Base-by-base conservation (phyloP, 2,113 vertebrate genomes). In the Melanostigma gelatinosum region DNA sequence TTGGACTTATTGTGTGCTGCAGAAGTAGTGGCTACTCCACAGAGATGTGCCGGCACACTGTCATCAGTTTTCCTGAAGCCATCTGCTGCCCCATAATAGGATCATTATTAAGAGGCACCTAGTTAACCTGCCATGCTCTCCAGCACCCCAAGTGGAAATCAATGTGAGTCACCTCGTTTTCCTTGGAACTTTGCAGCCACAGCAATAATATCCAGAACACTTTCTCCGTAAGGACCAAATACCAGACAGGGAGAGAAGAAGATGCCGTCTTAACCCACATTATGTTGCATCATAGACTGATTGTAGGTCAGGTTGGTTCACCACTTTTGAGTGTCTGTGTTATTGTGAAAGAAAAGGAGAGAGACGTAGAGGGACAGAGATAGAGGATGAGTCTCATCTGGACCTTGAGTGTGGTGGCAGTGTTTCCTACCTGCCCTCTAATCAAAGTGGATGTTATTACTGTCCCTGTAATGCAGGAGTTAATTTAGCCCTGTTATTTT, bases 71-170 rank as follows among this genome's bases (percentile, higher is more conserved):
- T 85, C 86, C 67, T 82, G 48, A 88, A 88, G 85, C 91, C 87
- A 77, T 92, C 90, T 87, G 79, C 82, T 70, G 85, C 80, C 87
- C 85, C 87, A 89, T 93, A 93, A 92, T 91, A 64, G 87, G 88
- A 89, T 92, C 92, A 89, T 94, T 92, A 93, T 90, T 88, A 92
- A 92, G 90, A 94, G 87, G 85, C 83, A 86, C 84, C 89, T 91
- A 87, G 89, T 93, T 94, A 94, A 94, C 90, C 91, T 88, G 82
- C 78, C 82, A 70, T 76, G 84, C 90, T 90, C 84, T 90, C 77
- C 82, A 87, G 87, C 81, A 92, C 88, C 87, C 82, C 83, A 81
- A 90, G 89, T 93, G 88, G 82, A 93, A 92, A 92, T 93, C 84
- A 90, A 93, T 91, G 85, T 85, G 87, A 83, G 82, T 90, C 90